A percentile compares a stretch with the other conserved stretches of the same genome.
Evolutionary conservation across 2,888 invertebrate species (phyloP).

Genomic region (Sycophila texana): DNA sequence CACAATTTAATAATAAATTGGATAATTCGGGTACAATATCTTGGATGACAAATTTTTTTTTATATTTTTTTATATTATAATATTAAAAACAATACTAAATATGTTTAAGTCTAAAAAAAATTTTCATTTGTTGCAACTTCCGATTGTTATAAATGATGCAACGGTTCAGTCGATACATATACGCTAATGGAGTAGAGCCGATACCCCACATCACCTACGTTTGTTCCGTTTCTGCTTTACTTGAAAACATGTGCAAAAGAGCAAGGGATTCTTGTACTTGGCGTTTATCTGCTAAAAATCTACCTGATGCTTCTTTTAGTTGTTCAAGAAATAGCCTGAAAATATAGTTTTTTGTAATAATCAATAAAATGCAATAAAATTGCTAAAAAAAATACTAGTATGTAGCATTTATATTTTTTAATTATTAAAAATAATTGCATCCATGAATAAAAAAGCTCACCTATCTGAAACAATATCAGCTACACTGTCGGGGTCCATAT

Average conservation of each 20-base stretch:
- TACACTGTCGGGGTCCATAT: slow-evolving; percentile 93
- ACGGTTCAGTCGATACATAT: slow-evolving; percentile 60
- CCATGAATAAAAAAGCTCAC: slow-evolving; percentile 76
- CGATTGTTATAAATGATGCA: neutral
- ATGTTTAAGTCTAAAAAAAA: neutral
- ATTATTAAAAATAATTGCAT: neutral
- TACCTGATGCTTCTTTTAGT: slow-evolving; percentile 89
- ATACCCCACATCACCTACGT: slow-evolving; percentile 76
- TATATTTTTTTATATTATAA: slow-evolving; percentile 7
- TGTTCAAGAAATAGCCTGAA: slow-evolving; percentile 85
- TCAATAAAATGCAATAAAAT: no score
- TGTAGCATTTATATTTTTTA: no score
- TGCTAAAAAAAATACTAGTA: no score
- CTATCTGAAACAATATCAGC: slow-evolving; percentile 87
- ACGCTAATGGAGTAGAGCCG: slow-evolving; percentile 74
- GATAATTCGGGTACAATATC: neutral
- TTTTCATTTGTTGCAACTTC: neutral
- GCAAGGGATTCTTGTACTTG: slow-evolving; percentile 93
- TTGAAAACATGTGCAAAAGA: slow-evolving; percentile 84
- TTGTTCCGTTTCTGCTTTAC: slow-evolving; percentile 73
- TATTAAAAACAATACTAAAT: slow-evolving; percentile 6
- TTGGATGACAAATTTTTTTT: neutral
- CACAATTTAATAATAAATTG: neutral
- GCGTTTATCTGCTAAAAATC: slow-evolving; percentile 87
- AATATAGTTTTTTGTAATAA: slow-evolving; percentile 7